These are phyloP conservation scores for Platycheirus rosarum DNA, from an alignment of 2,888 invertebrate genomes.

Conservation along the genomic window DNA sequence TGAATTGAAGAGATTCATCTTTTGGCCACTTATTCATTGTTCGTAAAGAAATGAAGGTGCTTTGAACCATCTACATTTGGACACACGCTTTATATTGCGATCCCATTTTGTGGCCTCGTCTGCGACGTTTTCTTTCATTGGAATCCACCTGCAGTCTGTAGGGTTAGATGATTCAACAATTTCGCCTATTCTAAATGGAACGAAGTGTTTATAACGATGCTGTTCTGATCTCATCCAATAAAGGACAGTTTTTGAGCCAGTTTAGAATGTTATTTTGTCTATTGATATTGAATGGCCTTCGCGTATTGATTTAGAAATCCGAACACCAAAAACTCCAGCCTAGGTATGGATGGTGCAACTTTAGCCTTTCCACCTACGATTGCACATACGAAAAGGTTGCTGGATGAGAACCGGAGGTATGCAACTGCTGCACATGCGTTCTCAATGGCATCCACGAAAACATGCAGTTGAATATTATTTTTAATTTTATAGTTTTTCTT, in stretches of 20 bases:
- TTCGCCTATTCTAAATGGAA: slow-evolving; percentile 73
- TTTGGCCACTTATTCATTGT: slow-evolving; percentile 9
- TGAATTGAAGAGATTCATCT: slow-evolving; percentile 20
- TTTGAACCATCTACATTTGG: slow-evolving; percentile 39
- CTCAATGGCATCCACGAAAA: slow-evolving; percentile 4
- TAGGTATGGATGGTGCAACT: slow-evolving; percentile 6
- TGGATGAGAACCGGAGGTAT: slow-evolving; percentile 23
- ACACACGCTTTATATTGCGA: slow-evolving; percentile 16
- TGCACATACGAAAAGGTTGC: neutral
- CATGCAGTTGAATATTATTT: neutral
- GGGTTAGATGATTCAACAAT: slow-evolving; percentile 52
- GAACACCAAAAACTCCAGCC: slow-evolving; percentile 15
- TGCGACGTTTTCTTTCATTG: slow-evolving; percentile 71
- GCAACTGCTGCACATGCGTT: slow-evolving; percentile 17
- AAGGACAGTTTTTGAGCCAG: slow-evolving; percentile 45
- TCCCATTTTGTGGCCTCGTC: slow-evolving; percentile 72
- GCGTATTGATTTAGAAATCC: slow-evolving; percentile 3
- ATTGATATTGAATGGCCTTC: neutral
- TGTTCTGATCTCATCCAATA: slow-evolving; percentile 41
- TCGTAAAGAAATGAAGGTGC: slow-evolving; percentile 14
- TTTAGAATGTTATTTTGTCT: slow-evolving; percentile 15
- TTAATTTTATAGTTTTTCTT: neutral
- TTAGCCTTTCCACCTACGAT: slow-evolving; percentile 19
- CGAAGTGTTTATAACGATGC: slow-evolving; percentile 64
- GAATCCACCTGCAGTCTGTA: slow-evolving; percentile 74